Conservation (phyloP, 2,797 vertebrate species). For the Gobionotothen gibberifrons region DNA sequence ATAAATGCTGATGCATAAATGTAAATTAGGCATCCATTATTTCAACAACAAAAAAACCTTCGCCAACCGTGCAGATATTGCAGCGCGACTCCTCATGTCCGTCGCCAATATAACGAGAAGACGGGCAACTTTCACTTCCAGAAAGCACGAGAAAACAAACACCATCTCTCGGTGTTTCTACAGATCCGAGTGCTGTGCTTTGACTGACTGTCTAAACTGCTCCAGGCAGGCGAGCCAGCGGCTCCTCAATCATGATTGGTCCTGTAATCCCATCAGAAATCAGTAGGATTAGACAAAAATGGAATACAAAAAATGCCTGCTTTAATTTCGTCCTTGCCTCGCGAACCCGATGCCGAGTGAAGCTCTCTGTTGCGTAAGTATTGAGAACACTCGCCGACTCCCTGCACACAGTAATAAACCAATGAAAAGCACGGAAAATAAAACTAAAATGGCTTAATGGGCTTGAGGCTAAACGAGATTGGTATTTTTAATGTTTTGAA, state of each 20-base stretch:
- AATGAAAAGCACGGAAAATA: conserved; percentile 2
- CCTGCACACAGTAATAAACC: conserved; percentile 23
- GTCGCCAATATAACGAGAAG: not conserved
- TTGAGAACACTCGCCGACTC: conserved; percentile 33
- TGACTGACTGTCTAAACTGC: conserved; percentile 32
- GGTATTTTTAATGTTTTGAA: not conserved
- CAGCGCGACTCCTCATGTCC: conserved; percentile 33
- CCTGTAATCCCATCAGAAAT: conserved; percentile 85
- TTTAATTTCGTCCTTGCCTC: conserved; percentile 78
- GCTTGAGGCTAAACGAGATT: not conserved
- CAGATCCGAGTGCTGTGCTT: conserved; percentile 21
- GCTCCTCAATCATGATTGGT: conserved; percentile 81
- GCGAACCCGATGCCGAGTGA: conserved; percentile 53
- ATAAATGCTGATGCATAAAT: conserved; percentile 26
- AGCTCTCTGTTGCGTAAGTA: conserved; percentile 79
- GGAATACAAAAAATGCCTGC: conserved; percentile 78
- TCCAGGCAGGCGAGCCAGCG: conserved; percentile 48
- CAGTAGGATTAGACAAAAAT: conserved; percentile 84
- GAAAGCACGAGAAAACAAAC: conserved; percentile 16
- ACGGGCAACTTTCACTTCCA: conserved; percentile 38
- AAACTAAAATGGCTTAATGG: conserved; percentile 12
- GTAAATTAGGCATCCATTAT: conserved; percentile 37
- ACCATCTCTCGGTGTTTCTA: conserved; percentile 15
- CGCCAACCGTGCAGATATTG: not conserved
- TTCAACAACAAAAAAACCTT: conserved; percentile 26